Base-by-base conservation (phyloP, 23 tunicate species). In the Trididemnum nubilum region DNA sequence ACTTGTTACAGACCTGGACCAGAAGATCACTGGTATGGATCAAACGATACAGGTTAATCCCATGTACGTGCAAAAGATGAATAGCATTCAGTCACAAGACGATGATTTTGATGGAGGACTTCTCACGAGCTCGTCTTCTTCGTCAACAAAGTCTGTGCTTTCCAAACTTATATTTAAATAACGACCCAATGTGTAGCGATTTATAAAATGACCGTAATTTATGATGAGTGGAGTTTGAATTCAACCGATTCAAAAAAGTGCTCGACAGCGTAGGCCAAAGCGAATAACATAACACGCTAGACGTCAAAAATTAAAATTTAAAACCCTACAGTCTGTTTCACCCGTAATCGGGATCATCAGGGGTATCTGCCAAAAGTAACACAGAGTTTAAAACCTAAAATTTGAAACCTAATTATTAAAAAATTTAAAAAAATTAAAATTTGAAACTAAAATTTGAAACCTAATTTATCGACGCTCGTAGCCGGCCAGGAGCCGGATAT, bases 41-140 rank as follows among this genome's bases (percentile, higher is more conserved):
- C 77, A 77, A 23, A 60, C 69, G n/a, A 86, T 92, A 23, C 85
- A 82, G 64, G 92, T 92, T 4, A 86, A 86, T 64, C 97, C 97
- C 35, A 73, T 82, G 76, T 92, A 92, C 63, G 91, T 92, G 23
- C 87, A 86, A 65, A 86, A 87, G 78, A 57, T 78, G 5, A 92
- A 92, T 30, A 81, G 40, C 64, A 67, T 63, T 21, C 24, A 82
- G 1, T 34, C 89, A 0, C 95, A 90, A 26, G 95, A 84, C 30
- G 95, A 90, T 21, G 95, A 90, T 21, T 83, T 90, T 78, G 95
- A 90, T 51, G 83, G 77, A 1, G 67, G 83, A 0, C 33, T 83
- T 21, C 72, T 73, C 12, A 67, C 88, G 28, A 34, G 73, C 33
- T 84, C 95, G 19, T 76, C 89, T 21, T 90, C 95, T 0, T 64